phyloP scores from a whole-genome alignment of 1,140 invertebrate species.

The Pygmarrhopalites habei region DNA sequence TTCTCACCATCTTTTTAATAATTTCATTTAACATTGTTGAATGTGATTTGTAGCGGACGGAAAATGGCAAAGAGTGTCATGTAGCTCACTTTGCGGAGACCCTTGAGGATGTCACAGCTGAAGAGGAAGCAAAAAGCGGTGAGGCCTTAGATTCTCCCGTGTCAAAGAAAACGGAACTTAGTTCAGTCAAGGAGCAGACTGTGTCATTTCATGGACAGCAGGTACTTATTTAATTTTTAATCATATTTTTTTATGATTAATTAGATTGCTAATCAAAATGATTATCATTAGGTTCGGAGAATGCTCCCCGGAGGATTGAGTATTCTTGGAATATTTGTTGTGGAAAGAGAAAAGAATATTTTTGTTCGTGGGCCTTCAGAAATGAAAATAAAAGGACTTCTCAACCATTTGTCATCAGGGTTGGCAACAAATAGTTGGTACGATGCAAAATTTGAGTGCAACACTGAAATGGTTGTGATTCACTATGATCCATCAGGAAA shows the following conservation, averaged over 20 bases:
- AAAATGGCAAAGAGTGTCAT: slow-evolving; percentile 19
- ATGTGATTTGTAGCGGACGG: slow-evolving; percentile 19
- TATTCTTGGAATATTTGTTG: slow-evolving; percentile 57
- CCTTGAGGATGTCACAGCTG: slow-evolving; percentile 41
- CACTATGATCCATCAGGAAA: slow-evolving; percentile 48
- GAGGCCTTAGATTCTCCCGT: neutral
- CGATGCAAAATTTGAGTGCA: slow-evolving; percentile 42
- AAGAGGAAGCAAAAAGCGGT: slow-evolving; percentile 5
- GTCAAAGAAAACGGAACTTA: neutral
- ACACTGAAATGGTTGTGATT: slow-evolving; percentile 48
- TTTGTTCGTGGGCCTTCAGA: slow-evolving; percentile 45
- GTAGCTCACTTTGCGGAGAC: slow-evolving; percentile 27
- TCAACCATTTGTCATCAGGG: slow-evolving; percentile 51
- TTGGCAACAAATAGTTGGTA: slow-evolving; percentile 49
- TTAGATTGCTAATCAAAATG: neutral
- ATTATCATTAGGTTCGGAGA: slow-evolving; percentile 55
- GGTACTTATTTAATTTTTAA: slow-evolving; percentile 6
- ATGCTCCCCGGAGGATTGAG: slow-evolving; percentile 75
- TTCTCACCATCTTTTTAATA: neutral
- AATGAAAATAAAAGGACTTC: slow-evolving; percentile 50
- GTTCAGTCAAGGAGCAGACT: neutral
- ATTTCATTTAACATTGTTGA: neutral
- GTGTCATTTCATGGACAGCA: slow-evolving; percentile 45
- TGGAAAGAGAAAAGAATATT: slow-evolving; percentile 58
- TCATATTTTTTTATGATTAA: neutral